A percentile compares a stretch with the other conserved stretches of the same genome.
Conservation (phyloP, 2,113 vertebrate genomes). For the Onychostoma macrolepis region DNA sequence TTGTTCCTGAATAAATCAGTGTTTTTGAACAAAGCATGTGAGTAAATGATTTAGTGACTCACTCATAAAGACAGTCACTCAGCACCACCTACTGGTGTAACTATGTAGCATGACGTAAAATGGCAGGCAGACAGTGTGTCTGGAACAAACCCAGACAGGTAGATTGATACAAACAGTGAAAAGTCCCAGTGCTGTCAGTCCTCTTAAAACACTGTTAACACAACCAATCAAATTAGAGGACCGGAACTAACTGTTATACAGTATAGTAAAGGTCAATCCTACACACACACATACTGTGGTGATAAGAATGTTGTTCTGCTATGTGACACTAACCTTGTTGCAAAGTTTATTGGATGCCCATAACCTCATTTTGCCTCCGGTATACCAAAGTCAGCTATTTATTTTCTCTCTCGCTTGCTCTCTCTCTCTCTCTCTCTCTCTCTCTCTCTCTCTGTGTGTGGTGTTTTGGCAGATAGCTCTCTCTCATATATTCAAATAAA, state of each 20-base stretch:
- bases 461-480: not conserved
- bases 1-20: not conserved
- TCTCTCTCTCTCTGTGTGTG: conserved; percentile 29
- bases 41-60: not conserved
- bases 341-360: conserved; percentile 68
- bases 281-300: conserved; percentile 41
- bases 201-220: not conserved
- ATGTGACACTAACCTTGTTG: conserved; percentile 71
- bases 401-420: conserved; percentile 44
- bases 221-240: not conserved
- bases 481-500: not conserved
- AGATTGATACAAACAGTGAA: not conserved
- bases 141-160: not conserved
- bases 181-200: not conserved
- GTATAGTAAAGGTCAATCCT: not conserved
- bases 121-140: not conserved
- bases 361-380: conserved; percentile 71
- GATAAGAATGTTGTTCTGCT: conserved; percentile 59
- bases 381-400: conserved; percentile 72
- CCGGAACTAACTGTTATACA: not conserved
- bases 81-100: not conserved
- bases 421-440: not conserved
- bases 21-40: not conserved
- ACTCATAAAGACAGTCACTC: not conserved
- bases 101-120: not conserved